phyloP scores from a whole-genome alignment of 2,888 invertebrate genomes.

The Acrobasis consociella region DNA sequence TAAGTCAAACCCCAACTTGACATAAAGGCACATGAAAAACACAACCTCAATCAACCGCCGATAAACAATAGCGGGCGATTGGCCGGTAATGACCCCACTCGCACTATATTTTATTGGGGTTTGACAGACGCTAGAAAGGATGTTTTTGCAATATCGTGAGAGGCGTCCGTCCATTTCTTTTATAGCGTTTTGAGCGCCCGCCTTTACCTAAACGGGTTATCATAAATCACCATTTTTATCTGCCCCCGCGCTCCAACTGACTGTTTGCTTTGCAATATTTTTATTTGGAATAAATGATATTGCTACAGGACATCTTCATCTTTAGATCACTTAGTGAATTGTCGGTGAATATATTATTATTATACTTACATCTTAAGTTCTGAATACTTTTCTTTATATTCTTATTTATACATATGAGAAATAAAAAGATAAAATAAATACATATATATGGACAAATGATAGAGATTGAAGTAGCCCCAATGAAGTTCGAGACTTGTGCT shows the following conservation, averaged over 20 bases:
- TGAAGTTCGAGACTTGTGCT: no score
- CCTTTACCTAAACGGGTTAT: conserved; percentile 41
- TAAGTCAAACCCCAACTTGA: not conserved
- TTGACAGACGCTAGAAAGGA: conserved; percentile 48
- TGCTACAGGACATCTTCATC: not conserved
- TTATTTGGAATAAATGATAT: conserved; percentile 28
- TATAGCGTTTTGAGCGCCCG: conserved; percentile 48
- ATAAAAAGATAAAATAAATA: no score
- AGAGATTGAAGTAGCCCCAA: no score
- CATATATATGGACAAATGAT: no score
- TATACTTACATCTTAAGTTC: not conserved
- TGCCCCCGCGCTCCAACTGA: conserved; percentile 22
- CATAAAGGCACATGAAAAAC: conserved; percentile 1
- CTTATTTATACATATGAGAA: not conserved
- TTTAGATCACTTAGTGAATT: not conserved
- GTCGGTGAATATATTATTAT: not conserved
- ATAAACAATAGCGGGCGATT: conserved; percentile 18
- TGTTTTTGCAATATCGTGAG: conserved; percentile 48
- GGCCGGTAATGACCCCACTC: conserved; percentile 23
- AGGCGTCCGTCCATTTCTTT: conserved; percentile 41
- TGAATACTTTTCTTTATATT: not conserved
- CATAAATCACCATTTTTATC: conserved; percentile 41
- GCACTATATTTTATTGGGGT: conserved; percentile 47
- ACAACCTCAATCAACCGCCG: conserved; percentile 12
- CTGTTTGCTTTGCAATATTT: conserved; percentile 31